Evolutionary conservation across 2,797 vertebrate genomes (phyloP).

Genomic region (Siniperca undulata): DNA sequence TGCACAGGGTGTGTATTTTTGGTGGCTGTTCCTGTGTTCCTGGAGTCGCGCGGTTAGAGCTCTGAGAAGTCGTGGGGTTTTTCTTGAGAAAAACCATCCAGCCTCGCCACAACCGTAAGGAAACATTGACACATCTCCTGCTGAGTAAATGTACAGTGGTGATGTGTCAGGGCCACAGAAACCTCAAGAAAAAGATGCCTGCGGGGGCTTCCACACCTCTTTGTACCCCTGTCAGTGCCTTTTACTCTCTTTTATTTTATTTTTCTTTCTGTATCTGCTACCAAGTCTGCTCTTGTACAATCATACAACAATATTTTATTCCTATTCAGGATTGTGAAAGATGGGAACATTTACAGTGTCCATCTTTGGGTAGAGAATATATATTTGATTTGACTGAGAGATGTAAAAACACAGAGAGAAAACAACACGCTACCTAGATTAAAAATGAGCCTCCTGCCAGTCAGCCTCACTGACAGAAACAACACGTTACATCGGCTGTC

Average conservation of each 20-base stretch:
- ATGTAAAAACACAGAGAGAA: background rate
- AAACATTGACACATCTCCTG: constrained; percentile 49
- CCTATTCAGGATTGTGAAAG: background rate
- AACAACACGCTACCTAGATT: background rate
- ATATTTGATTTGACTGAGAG: background rate
- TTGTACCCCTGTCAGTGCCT: background rate
- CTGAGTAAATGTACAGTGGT: constrained; percentile 42
- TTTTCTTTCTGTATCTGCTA: background rate
- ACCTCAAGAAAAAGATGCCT: constrained; percentile 27
- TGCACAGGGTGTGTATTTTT: constrained; percentile 45
- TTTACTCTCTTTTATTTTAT: background rate
- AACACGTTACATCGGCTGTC: constrained; percentile 8
- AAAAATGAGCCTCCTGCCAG: constrained; percentile 19
- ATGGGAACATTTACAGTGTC: too few species aligned
- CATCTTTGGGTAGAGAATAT: background rate
- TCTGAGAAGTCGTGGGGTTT: constrained; percentile 33
- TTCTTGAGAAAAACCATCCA: constrained; percentile 37
- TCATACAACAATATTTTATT: background rate
- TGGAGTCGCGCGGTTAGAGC: constrained; percentile 37
- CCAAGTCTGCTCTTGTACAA: background rate
- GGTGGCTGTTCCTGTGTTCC: constrained; percentile 35
- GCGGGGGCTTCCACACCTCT: constrained; percentile 1
- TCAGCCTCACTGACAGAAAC: background rate
- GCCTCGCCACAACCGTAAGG: constrained; percentile 29
- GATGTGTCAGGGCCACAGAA: constrained; percentile 51